Conservation (phyloP, 1,140 invertebrate genomes). For the Drosophila setifemur region DNA sequence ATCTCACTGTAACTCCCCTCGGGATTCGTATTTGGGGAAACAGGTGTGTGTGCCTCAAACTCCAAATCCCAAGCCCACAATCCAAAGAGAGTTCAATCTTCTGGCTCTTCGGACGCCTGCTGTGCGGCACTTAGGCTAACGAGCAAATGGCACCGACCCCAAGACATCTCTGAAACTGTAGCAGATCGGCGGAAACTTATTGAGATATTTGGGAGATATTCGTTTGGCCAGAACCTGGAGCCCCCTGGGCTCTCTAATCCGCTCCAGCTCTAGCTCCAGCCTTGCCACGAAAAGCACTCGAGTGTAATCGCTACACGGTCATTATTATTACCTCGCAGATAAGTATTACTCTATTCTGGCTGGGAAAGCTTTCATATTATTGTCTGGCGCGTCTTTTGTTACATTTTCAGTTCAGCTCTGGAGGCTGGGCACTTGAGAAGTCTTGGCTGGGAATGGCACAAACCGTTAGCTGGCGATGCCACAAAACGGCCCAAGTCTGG, state of each 20-base stretch:
- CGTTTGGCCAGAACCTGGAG: conserved; percentile 28
- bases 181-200: conserved; percentile 46
- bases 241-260: conserved; percentile 17
- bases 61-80: background rate
- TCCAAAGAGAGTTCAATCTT: conserved; percentile 19
- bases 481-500: conserved; percentile 20
- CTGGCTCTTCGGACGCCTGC: conserved; percentile 32
- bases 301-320: conserved; percentile 78
- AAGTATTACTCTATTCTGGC: conserved; percentile 54
- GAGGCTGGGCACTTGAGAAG: conserved; percentile 64
- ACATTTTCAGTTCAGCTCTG: conserved; percentile 59
- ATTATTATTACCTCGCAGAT: conserved; percentile 76
- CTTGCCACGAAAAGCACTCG: conserved; percentile 47
- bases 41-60: conserved; percentile 41
- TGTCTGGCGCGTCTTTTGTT: conserved; percentile 69
- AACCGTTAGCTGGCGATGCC: conserved; percentile 57
- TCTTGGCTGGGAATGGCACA: conserved; percentile 30
- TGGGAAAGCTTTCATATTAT: conserved; percentile 74
- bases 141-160: conserved; percentile 37
- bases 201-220: conserved; percentile 44
- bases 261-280: background rate
- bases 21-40: conserved; percentile 21
- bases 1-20: background rate
- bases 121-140: conserved; percentile 40
- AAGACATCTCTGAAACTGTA: conserved; percentile 35